Base-by-base conservation (phyloP, 2,888 invertebrate genomes). In the Anticlea derivata region DNA sequence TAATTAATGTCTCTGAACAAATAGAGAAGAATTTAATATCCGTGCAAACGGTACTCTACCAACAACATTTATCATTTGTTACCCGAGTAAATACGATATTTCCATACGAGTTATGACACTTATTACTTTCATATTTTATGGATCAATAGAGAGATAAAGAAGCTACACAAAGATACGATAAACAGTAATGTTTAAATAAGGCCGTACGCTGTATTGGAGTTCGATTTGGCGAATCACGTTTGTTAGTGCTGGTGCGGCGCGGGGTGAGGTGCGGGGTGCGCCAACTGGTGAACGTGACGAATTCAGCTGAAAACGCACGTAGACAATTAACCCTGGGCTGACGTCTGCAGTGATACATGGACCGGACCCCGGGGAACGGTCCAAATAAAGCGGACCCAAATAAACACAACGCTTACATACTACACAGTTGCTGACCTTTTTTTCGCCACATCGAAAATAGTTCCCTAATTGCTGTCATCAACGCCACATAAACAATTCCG, bases 271-370 rank as follows among this genome's bases (percentile, higher is more conserved):
- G 56, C n/a, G 53, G 60, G 64, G 65, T 62, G 63, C 60, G 64
- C 61, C 64, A 66, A 65, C 63, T 62, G 53, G 60, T 49, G 78
- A 72, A 84, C 84, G 86, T 83, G 82, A 83, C 81, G 77, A 76
- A 78, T 79, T 78, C 78, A 65, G 73, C 73, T 80, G 78, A 78
- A 80, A 83, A 80, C 83, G 81, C 85, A 85, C 86, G 86, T 84
- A 85, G 80, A 78, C 83, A 84, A 86, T 86, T 86, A 86, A 83
- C 83, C 71, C 73, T 52, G 64, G 63, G 78, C 79, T 83, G 81
- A 79, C 82, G 81, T 80, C 75, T 81, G 82, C 83, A 77, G 75
- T 83, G 82, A 83, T 82, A 81, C 78, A 80, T 75, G 75, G 71
- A 76, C 65, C 61, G 67, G 66, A 60, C 64, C 71, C 75, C 62